Percentiles rank a stretch among this genome's conserved stretches.
Evolutionary conservation across 2,888 invertebrate species (phyloP).

Genomic region (Lepidonotus clava): DNA sequence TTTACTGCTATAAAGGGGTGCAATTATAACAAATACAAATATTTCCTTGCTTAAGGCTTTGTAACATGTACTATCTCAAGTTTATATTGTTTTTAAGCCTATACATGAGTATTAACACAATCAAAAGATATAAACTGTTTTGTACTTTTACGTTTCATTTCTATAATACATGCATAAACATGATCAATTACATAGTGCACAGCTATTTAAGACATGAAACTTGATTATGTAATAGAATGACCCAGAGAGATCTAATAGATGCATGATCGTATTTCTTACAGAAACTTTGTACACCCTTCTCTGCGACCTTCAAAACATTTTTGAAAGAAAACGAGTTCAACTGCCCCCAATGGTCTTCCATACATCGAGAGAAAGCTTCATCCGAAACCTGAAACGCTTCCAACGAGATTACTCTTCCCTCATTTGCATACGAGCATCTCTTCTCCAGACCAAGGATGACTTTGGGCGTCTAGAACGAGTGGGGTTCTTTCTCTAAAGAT

Average conservation of each 20-base stretch:
- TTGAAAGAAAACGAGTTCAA: background rate
- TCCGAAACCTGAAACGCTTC: background rate
- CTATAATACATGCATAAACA: background rate
- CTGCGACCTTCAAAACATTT: slow-evolving; percentile 33
- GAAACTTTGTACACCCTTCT: slow-evolving; percentile 3
- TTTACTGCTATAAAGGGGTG: too few species aligned
- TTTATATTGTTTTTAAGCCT: background rate
- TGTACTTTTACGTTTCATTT: background rate
- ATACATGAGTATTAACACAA: background rate
- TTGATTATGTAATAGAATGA: too few species aligned
- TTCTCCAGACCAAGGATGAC: background rate
- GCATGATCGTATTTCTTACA: background rate
- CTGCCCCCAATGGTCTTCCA: background rate
- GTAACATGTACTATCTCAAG: too few species aligned
- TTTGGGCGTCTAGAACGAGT: background rate
- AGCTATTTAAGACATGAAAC: background rate
- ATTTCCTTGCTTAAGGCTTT: too few species aligned
- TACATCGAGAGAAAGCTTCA: background rate
- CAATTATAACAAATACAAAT: too few species aligned
- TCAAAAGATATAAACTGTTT: background rate
- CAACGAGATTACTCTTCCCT: slow-evolving; percentile 4
- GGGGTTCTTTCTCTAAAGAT: slow-evolving; percentile 5
- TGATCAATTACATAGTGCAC: background rate
- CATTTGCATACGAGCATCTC: slow-evolving; percentile 15
- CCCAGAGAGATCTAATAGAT: background rate